These are phyloP conservation scores for Apamea anceps DNA, from an alignment of 2,888 invertebrate species.

Conservation along the genomic window DNA sequence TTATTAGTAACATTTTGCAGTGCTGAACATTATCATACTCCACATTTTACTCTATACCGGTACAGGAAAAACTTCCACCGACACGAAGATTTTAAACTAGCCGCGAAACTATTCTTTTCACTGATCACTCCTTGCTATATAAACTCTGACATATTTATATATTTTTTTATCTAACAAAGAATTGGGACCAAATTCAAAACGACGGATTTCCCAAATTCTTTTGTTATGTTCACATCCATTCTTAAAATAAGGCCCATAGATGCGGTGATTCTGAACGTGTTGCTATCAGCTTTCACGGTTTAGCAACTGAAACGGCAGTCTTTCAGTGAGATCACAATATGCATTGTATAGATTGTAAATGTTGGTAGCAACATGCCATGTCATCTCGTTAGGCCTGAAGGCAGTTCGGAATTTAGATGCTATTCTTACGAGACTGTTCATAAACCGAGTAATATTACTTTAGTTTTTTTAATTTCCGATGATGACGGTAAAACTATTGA, in stretches of 20 bases:
- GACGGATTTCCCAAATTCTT: constrained; percentile 47
- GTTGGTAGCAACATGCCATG: constrained; percentile 54
- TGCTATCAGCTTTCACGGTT: constrained; percentile 51
- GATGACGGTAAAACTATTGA: neutral
- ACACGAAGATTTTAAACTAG: constrained; percentile 54
- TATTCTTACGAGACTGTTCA: constrained; percentile 61
- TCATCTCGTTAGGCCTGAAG: constrained; percentile 56
- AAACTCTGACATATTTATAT: constrained; percentile 49
- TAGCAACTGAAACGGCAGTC: constrained; percentile 36
- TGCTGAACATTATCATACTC: constrained; percentile 66
- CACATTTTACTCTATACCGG: constrained; percentile 55
- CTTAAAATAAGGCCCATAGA: constrained; percentile 54
- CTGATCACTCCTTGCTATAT: constrained; percentile 33
- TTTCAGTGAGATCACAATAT: constrained; percentile 47
- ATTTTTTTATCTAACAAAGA: constrained; percentile 33
- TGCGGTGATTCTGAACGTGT: constrained; percentile 36
- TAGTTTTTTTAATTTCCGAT: neutral
- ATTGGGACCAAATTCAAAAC: constrained; percentile 49
- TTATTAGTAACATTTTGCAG: constrained; percentile 75
- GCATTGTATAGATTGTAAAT: constrained; percentile 36
- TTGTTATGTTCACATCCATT: constrained; percentile 46
- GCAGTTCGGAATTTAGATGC: constrained; percentile 59
- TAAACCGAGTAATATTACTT: constrained; percentile 56
- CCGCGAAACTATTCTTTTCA: constrained; percentile 27
- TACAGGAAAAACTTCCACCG: constrained; percentile 53